phyloP scores from a whole-genome alignment of 30 jellyfish, hydroid and myxozoan species.

The Turritopsis dohrnii region DNA sequence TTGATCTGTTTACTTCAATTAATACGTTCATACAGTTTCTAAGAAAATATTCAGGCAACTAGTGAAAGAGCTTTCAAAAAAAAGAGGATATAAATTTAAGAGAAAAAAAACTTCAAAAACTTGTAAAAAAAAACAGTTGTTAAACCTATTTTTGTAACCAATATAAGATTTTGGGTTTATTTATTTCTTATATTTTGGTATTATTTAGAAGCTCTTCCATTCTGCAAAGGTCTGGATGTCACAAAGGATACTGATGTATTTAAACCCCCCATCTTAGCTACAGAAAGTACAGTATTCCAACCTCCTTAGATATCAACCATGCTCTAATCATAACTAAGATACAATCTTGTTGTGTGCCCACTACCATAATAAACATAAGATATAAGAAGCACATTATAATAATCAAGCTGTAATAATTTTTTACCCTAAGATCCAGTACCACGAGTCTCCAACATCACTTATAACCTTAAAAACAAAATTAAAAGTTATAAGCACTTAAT shows the following conservation, averaged over 20 bases:
- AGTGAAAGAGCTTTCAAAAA: neutral
- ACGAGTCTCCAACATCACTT: constrained; percentile 64
- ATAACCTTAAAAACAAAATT: constrained; percentile 39
- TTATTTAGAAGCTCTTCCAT: too few species aligned
- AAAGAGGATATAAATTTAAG: neutral
- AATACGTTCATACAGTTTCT: neutral
- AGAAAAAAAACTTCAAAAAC: neutral
- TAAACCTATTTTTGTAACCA: neutral
- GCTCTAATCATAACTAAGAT: too few species aligned
- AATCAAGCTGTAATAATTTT: constrained; percentile 2
- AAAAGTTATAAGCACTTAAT: too few species aligned
- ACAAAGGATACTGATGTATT: too few species aligned
- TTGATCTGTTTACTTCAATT: neutral
- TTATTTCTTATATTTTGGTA: too few species aligned
- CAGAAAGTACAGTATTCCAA: too few species aligned
- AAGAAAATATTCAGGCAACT: neutral
- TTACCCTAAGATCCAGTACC: constrained; percentile 91
- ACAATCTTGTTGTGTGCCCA: too few species aligned
- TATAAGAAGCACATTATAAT: too few species aligned
- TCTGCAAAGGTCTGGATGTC: too few species aligned
- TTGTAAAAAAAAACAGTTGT: neutral
- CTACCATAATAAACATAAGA: too few species aligned
- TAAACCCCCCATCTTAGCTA: too few species aligned
- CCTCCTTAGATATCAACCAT: too few species aligned
- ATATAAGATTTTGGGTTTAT: neutral